Conservation (phyloP, 1,140 invertebrate genomes). For the Lasaia peninsularis region DNA sequence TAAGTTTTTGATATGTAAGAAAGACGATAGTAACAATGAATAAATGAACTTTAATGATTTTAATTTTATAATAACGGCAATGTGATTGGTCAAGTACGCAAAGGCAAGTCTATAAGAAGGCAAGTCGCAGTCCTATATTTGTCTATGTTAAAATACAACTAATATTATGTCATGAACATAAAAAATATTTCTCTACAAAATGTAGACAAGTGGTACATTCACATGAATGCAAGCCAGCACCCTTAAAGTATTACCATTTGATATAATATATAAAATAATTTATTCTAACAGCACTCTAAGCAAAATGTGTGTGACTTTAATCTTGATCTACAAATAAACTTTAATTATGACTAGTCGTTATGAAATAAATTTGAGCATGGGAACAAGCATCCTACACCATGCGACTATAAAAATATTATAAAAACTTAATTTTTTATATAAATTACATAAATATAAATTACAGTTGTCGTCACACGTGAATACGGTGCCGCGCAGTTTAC, state of each 20-base stretch:
- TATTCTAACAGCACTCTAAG: constrained; percentile 53
- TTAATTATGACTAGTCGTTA: constrained; percentile 74
- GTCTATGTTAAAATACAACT: constrained; percentile 32
- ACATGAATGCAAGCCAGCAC: constrained; percentile 53
- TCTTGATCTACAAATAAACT: constrained; percentile 56
- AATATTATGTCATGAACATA: constrained; percentile 58
- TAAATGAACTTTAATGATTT: too few species aligned
- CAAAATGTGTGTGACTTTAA: constrained; percentile 50
- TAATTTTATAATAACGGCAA: neutral
- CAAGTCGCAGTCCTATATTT: constrained; percentile 56
- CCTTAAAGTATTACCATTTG: constrained; percentile 43
- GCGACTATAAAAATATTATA: constrained; percentile 72
- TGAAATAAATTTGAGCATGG: constrained; percentile 75
- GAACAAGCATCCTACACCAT: constrained; percentile 71
- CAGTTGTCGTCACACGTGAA: constrained; percentile 58
- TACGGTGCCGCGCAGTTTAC: constrained; percentile 36
- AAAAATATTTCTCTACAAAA: constrained; percentile 44
- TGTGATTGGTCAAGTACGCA: constrained; percentile 22
- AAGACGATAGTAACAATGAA: too few species aligned
- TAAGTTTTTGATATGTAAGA: too few species aligned
- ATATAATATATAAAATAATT: constrained; percentile 60
- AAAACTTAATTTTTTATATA: constrained; percentile 65
- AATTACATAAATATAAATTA: constrained; percentile 70
- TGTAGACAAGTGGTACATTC: constrained; percentile 45
- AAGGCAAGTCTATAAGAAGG: constrained; percentile 65